Base-by-base conservation (phyloP, 2,113 vertebrate species). In the Scomber scombrus region DNA sequence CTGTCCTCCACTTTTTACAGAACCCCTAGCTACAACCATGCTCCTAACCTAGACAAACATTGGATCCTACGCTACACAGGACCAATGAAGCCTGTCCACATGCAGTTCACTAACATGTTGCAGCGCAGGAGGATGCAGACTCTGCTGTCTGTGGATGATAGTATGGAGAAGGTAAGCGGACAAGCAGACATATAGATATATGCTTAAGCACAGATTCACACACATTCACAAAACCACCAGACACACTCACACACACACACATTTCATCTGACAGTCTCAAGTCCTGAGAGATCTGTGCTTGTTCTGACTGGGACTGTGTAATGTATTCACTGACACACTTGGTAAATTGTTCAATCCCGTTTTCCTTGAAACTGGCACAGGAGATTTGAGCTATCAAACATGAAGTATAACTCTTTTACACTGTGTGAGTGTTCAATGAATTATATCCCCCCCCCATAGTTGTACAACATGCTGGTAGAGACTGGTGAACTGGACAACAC, bases 11-110 rank as follows among this genome's bases (percentile, higher is more conserved):
- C 21, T 5, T 61, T n/a, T 75, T 80, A 70, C 90, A 99, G 98
- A 94, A 99, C 98, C 5, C 97, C 98, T 0, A 99, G 97, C 92
- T 99, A 99, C 64, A 99, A 99, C 95, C 96, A 98, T 0, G 97
- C 97, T 0, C 98, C 98, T 9, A 99, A 99, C 89, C 96, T 91
- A 0, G 98, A 99, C 95, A 99, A 99, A 86, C 98, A 99, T 90
- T 99, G 98, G 98, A 99, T 99, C 92, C 96, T 99, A 88, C 96
- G 98, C 58, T 99, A 99, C 92, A 99, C 97, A 0, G 97, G 97
- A 11, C 94, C 97, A n/a, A 99, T 99, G 98, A 98, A 97, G 81
- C 97, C 98, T 1, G 97, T 99, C 86, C 98, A 99, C 94, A 99
- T 99, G 98, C 95, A 99, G 75, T 99, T 99, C 94, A 99, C 97